Evolutionary conservation across 2,888 invertebrate species (phyloP), one percentile per base, ranked within the genome.

Genomic region (Andrena fulva): DNA sequence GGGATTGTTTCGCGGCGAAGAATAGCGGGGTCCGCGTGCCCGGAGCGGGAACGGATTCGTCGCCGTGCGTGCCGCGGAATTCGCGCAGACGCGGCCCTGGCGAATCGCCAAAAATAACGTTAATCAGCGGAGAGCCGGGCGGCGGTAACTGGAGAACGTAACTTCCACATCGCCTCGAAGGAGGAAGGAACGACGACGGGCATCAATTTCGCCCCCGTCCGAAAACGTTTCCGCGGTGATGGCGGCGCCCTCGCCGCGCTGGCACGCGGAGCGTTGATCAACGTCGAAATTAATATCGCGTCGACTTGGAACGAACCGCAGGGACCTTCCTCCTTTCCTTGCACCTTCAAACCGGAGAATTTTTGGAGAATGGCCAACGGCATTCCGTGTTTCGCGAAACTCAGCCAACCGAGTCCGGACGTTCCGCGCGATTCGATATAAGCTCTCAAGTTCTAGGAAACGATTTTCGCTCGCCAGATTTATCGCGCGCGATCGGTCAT

Each of bases 41-140:
- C 20, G 8, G 20, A n/a, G 16, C 35, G 10, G 66, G 20, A 33
- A 77, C 60, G 56, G 66, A 64, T 50, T 67, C 69, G 27, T 59
- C 64, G 59, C 64, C 12, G 62, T 52, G 67, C 42, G 56, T 66
- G 42, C 70, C 62, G 54, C 31, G 75, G 78, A 87, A 86, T 88
- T 88, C 75, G 78, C 64, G 63, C 59, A 35, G 73, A 73, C 78
- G 69, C 50, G 62, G 31, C 64, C 76, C 80, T 87, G 86, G 84
- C 84, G 12, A 62, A 54, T 70, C 48, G 87, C 86, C 89, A 87
- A 82, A 87, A 87, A 86, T 85, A 89, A 89, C 82, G 79, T 86
- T 82, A 88, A 88, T 85, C 84, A 59, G 62, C 42, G 42, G 42
- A 62, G 63, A 82, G 66, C 59, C 56, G 62, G 74, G 24, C 69